Evolutionary conservation across 2,888 invertebrate species (phyloP), one percentile per base, ranked within the genome.

Genomic region (Lithophane socia): DNA sequence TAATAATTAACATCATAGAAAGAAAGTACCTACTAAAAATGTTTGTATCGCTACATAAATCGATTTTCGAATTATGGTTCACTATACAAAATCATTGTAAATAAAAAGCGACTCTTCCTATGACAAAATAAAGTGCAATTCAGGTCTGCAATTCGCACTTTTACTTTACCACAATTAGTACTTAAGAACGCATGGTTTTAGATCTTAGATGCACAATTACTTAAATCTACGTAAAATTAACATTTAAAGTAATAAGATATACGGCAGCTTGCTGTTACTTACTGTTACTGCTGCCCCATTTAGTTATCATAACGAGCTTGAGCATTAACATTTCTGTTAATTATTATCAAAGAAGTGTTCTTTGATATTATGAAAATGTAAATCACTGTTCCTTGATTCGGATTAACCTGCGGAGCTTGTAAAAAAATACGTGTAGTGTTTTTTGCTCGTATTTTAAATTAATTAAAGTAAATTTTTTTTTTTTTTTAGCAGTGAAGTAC

Each of bases 221-320:
- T 44, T 16, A 60, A 66, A 67, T 65, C 3, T 9, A 52, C 42
- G 47, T 63, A 49, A 73, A 66, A 66, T 24, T 24, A 60, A 72
- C 12, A 54, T 54, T 54, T 3, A n/a, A 54, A 21, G 10, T 54
- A 54, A 54, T 54, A n/a, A 54, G 10, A 21, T 21, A 54, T 21
- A 54, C 21, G 9, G 54, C 10, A 54, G 21, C 54, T 54, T 37
- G 64, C 18, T 56, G 21, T 21, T 54, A 37, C 13, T n/a, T 66
- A 58, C 58, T 54, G 18, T 16, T 18, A 8, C 60, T 44, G 37
- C 60, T 42, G 29, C 21, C 12, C 56, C 56, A 81, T 76, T 82
- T 69, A 61, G 49, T 82, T 82, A 82, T 78, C 68, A 68, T 74
- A 82, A 82, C 67, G 82, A 82, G 82, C 52, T 60, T 56, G 12